These are phyloP conservation scores for Bothrops alternatus DNA, from an alignment of 2,797 vertebrate species.

Conservation along the genomic window DNA sequence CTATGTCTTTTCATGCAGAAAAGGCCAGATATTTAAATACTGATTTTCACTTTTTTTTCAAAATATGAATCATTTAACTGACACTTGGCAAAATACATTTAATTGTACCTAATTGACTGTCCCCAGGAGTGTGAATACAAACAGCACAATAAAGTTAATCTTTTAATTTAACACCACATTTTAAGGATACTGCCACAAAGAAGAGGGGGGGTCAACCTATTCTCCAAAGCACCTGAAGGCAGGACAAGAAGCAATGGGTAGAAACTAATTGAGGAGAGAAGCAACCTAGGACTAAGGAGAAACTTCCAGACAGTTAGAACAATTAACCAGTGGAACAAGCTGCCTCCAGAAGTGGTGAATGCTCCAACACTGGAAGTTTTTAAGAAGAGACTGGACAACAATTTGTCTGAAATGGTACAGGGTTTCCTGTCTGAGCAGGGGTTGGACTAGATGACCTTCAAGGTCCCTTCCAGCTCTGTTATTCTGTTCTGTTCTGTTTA, in stretches of 20 bases:
- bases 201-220: not conserved
- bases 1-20: conserved; percentile 41
- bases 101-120: conserved; percentile 52
- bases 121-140: conserved; percentile 40
- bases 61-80: conserved; percentile 51
- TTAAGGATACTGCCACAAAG: conserved; percentile 33
- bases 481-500: not conserved
- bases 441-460: not conserved
- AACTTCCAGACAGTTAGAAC: not conserved
- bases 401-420: not conserved
- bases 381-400: not conserved
- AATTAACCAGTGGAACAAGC: not conserved
- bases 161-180: conserved; percentile 41
- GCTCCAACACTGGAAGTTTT: not conserved
- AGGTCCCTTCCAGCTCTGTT: not conserved
- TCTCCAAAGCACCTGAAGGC: not conserved
- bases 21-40: conserved; percentile 43
- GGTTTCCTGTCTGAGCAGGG: too few relatives aligned
- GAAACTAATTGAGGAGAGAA: not conserved
- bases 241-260: not conserved
- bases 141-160: conserved; percentile 37
- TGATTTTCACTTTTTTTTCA: conserved; percentile 45
- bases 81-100: conserved; percentile 52
- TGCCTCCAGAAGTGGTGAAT: not conserved
- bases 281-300: not conserved